These are phyloP conservation scores for Synodontis membranacea DNA, from an alignment of 2,113 vertebrate species.

Conservation along the genomic window DNA sequence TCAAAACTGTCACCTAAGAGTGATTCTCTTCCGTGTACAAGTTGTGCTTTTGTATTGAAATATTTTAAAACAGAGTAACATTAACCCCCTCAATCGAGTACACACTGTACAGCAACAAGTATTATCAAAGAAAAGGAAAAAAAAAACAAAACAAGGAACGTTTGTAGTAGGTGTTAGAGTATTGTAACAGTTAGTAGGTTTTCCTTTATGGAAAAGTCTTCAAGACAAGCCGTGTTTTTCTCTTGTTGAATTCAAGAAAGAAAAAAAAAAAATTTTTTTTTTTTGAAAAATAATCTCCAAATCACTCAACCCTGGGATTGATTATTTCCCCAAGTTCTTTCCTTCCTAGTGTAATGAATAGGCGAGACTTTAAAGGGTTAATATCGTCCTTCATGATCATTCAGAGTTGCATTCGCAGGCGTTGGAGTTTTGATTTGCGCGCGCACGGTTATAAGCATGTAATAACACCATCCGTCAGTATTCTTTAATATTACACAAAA, in stretches of 20 bases:
- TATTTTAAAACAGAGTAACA: too few relatives aligned
- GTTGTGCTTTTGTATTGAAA: background rate
- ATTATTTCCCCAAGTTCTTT: background rate
- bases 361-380: background rate
- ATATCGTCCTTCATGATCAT: background rate
- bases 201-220: background rate
- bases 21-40: background rate
- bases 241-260: background rate
- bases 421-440: too few relatives aligned
- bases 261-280: background rate
- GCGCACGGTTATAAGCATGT: slow-evolving; percentile 68
- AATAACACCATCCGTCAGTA: slow-evolving; percentile 74
- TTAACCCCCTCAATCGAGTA: too few relatives aligned
- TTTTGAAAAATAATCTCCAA: background rate
- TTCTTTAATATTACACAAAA: slow-evolving; percentile 73
- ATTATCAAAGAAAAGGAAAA: too few relatives aligned
- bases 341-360: background rate
- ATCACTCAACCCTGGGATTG: background rate
- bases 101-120: too few relatives aligned
- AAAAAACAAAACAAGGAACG: too few relatives aligned
- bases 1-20: background rate
- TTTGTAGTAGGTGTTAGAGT: background rate
- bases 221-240: background rate
- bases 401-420: background rate
- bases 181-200: background rate